Evolutionary conservation across 2,888 invertebrate species (phyloP).

Genomic region (Cheilosia scutellata): DNA sequence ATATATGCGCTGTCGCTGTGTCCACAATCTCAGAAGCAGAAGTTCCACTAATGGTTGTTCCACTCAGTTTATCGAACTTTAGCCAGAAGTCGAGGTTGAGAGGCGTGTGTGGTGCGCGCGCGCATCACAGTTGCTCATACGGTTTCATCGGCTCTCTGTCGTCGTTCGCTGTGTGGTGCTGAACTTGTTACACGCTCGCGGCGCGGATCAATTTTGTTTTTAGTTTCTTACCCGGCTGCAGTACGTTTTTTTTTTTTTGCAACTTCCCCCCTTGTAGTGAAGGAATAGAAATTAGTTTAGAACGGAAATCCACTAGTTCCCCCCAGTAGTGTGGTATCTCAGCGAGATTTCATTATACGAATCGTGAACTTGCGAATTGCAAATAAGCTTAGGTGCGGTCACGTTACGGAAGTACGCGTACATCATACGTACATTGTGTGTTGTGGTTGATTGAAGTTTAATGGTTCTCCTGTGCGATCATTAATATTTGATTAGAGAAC

Average conservation of each 20-base stretch:
- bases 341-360: constrained; percentile 55
- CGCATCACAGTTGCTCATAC: constrained; percentile 73
- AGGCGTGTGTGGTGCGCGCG: constrained; percentile 70
- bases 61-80: constrained; percentile 74
- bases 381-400: constrained; percentile 71
- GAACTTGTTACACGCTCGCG: constrained; percentile 66
- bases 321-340: constrained; percentile 6
- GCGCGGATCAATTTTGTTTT: constrained; percentile 51
- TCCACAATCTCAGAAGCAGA: constrained; percentile 12
- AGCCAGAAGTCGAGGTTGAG: constrained; percentile 67
- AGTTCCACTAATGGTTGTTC: constrained; percentile 45
- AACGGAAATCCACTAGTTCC: constrained; percentile 57
- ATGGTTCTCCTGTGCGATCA: constrained; percentile 59
- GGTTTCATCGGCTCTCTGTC: constrained; percentile 64
- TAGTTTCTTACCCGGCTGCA: constrained; percentile 31
- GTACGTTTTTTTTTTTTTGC: constrained; percentile 17
- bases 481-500: constrained; percentile 51
- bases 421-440: constrained; percentile 46
- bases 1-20: neutral
- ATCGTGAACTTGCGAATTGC: constrained; percentile 65
- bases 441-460: constrained; percentile 65
- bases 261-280: constrained; percentile 36
- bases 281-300: constrained; percentile 65
- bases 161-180: constrained; percentile 53
- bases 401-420: constrained; percentile 68